Base-by-base conservation (phyloP, 1,140 invertebrate species). In the Hyphantria cunea region DNA sequence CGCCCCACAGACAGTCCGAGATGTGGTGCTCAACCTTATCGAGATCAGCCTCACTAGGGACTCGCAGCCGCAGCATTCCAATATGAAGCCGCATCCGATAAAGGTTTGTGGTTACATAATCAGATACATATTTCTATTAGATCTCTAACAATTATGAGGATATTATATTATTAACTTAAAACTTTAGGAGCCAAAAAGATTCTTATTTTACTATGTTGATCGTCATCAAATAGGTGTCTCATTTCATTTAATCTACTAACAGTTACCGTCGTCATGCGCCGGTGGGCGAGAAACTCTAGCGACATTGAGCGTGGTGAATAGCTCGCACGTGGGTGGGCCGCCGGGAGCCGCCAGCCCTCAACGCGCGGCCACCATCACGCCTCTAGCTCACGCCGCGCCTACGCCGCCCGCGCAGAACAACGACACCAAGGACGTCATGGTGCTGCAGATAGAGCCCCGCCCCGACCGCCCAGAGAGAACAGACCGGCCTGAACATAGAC, bases 11-110 rank as follows among this genome's bases (percentile, higher is more conserved):
- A 95, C 95, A 3, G 95, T 96, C 5, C 93, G 94, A 63, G 95
- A 96, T 84, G 91, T 96, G 13, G 94, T 96, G 89, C 84, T 94
- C 39, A 94, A 94, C 66, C 94, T 96, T 39, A 96, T 96, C 51
- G 95, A 96, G 72, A 93, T 93, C 82, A 94, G 94, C 54, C 77
- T 96, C 0, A 93, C 94, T 82, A 94, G 94, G 68, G 94, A 94
- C 76, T 88, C 92, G 7, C 82, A 88, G 8, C 78, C 82, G 78
- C 91, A 74, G 9, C 81, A 83, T 70, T 69, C 80, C 45, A 65
- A 59, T 31, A 49, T 56, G 10, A 72, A 79, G 49, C 68, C 62
- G 8, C 64, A 77, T 49, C 68, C 68, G 13, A 34, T 70, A 9
- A 75, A 72, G 62, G 72, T 72, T 39, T 39, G 37, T 39, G 9